A percentile compares a stretch with the other conserved stretches of the same genome.
Conservation (phyloP, 2,888 invertebrate species). For the Sphecodes monilicornis region DNA sequence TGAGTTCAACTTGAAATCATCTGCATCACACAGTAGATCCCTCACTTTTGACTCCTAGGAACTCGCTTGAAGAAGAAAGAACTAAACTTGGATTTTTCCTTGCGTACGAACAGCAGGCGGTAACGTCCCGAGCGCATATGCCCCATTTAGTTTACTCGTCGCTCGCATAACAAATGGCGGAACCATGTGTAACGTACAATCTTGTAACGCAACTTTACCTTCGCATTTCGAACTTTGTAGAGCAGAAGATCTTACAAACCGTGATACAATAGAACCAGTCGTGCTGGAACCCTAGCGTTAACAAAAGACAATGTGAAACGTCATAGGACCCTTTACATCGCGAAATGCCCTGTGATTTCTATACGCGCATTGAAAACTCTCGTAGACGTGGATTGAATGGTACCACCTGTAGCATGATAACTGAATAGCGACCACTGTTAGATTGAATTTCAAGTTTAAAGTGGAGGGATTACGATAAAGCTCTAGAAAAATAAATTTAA, state of each 20-base stretch:
- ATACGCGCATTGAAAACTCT: background rate
- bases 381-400: background rate
- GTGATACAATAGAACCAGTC: background rate
- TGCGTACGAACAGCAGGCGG: background rate
- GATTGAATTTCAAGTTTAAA: conserved; percentile 5
- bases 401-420: background rate
- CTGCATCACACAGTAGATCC: conserved; percentile 9
- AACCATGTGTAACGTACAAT: background rate
- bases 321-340: background rate
- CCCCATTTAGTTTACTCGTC: conserved; percentile 10
- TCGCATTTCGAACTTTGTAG: background rate
- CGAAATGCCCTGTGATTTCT: background rate
- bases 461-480: background rate
- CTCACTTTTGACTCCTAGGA: background rate
- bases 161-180: conserved; percentile 18
- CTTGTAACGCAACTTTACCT: background rate
- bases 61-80: background rate
- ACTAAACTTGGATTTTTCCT: background rate
- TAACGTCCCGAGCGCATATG: background rate
- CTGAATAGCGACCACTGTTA: background rate
- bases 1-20: conserved; percentile 15
- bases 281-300: background rate
- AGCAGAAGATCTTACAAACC: background rate
- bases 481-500: background rate
- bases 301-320: background rate